phyloP scores from a whole-genome alignment of 1,140 invertebrate species.

The Drosophila nebulosa region DNA sequence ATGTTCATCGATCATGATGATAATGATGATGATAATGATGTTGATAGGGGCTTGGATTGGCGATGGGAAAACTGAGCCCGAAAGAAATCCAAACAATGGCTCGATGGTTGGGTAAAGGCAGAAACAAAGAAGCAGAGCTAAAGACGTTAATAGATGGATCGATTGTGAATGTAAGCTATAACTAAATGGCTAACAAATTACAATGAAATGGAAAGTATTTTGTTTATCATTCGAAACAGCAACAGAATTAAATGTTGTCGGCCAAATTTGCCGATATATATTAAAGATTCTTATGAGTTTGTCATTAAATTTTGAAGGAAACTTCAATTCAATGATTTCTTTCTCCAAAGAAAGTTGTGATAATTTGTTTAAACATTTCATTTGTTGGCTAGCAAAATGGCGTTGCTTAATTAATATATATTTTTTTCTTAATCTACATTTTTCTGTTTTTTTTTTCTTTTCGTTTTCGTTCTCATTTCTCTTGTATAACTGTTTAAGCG shows the following conservation, averaged over 20 bases:
- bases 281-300: no score
- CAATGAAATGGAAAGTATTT: not conserved
- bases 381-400: no score
- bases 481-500: conserved; percentile 34
- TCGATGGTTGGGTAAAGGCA: conserved; percentile 40
- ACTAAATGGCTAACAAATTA: not conserved
- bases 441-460: conserved; percentile 2
- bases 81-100: conserved; percentile 41
- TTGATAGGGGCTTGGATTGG: not conserved
- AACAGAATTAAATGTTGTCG: no score
- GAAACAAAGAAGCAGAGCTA: conserved; percentile 16
- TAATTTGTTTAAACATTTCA: no score
- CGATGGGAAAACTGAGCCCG: not conserved
- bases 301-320: no score
- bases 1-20: not conserved
- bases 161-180: not conserved
- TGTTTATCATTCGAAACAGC: no score
- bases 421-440: no score
- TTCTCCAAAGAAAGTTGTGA: no score
- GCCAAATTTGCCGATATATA: no score
- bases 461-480: conserved; percentile 20
- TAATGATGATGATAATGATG: not conserved
- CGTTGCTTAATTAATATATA: no score
- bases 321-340: no score
- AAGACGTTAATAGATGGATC: not conserved